Evolutionary conservation across 2,888 invertebrate species (phyloP), one percentile per base, ranked within the genome.

Genomic region (Habroteleia sp.): DNA sequence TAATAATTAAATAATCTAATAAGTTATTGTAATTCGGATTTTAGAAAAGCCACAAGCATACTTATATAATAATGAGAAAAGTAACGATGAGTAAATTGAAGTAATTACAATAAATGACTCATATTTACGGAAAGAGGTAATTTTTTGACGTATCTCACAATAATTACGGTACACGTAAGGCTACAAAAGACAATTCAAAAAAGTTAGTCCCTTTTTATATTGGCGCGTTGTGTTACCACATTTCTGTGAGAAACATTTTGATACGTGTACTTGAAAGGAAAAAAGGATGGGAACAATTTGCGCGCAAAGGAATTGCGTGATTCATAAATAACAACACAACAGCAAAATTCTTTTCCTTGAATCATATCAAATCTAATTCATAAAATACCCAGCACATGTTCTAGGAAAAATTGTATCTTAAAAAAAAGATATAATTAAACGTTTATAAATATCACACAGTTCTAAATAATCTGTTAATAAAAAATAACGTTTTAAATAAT

Each of bases 211-310:
- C 52, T 62, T 69, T 62, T 69, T 58, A 29, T 29, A 31, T 16
- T n/a, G 31, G 17, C n/a, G 31, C 16, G 23, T 17, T n/a, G n/a
- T 25, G 23, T 42, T 58, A 42, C 69, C 50, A 20, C 13, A 42
- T 60, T 62, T 60, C 50, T 69, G 69, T 69, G 60, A 58, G 60
- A 69, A 58, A 41, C 35, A 52, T 60, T 69, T 68, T 58, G 69
- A 69, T 69, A 60, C 50, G 50, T 60, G 42, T 52, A 60, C 60
- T 42, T 52, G 60, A 35, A 52, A 58, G 60, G 69, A 69, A 69
- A 60, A 69, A 58, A 69, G 60, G 60, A 69, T 69, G 69, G 42
- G 60, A 69, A 60, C 69, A 69, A 69, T 69, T 69, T 69, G 42
- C 69, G 69, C 58, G 58, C 60, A 35, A 58, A 50, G 60, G 50